phyloP scores from a whole-genome alignment of 2,797 vertebrate genomes.

The Peromyscus melanophrys region DNA sequence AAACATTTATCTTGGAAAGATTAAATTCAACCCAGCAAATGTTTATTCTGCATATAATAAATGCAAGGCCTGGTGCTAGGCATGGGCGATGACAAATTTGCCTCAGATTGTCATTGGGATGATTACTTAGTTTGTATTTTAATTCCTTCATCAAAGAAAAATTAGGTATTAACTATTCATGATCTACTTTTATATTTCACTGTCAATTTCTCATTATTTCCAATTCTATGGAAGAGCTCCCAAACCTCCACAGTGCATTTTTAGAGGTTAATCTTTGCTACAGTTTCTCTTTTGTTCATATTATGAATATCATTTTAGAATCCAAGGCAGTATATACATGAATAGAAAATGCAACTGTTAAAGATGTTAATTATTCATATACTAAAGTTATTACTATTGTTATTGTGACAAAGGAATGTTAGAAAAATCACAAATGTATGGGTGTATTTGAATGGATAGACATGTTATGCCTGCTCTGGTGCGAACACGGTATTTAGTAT shows the following conservation, averaged over 20 bases:
- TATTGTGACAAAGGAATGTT: slow-evolving; percentile 63
- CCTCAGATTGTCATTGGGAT: slow-evolving; percentile 75
- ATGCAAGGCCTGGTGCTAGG: slow-evolving; percentile 74
- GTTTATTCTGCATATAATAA: slow-evolving; percentile 82
- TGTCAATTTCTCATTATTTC: slow-evolving; percentile 82
- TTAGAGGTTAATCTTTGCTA: slow-evolving; percentile 75
- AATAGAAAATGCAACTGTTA: slow-evolving; percentile 71
- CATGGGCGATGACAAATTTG: slow-evolving; percentile 74
- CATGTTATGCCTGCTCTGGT: slow-evolving; percentile 22
- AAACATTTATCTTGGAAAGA: slow-evolving; percentile 79
- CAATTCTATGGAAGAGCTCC: slow-evolving; percentile 68
- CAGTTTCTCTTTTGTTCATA: slow-evolving; percentile 62
- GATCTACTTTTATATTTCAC: slow-evolving; percentile 80
- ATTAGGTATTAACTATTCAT: slow-evolving; percentile 84
- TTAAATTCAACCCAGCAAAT: slow-evolving; percentile 75
- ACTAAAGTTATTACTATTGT: slow-evolving; percentile 65
- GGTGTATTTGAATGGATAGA: not conserved
- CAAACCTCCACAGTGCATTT: slow-evolving; percentile 63
- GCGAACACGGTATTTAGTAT: slow-evolving; percentile 2
- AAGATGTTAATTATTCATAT: slow-evolving; percentile 80
- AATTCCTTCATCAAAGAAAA: slow-evolving; percentile 78
- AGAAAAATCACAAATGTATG: slow-evolving; percentile 62
- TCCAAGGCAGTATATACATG: slow-evolving; percentile 64
- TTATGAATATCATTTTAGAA: slow-evolving; percentile 69
- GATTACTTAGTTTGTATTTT: slow-evolving; percentile 77